Conservation (phyloP, 2,113 vertebrate species). For the Thermophis baileyi region DNA sequence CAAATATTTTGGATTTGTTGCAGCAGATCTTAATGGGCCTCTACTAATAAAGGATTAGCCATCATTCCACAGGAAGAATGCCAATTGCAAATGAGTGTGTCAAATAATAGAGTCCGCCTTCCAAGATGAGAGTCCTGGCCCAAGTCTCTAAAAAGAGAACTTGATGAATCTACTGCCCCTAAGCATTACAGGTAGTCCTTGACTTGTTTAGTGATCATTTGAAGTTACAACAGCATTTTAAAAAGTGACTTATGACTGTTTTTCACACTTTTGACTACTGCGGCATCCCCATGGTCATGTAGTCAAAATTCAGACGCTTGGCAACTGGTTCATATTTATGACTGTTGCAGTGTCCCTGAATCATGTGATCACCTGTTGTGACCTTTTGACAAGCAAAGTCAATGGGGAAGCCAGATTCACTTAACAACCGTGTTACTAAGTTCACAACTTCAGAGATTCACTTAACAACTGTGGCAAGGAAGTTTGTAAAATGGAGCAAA, state of each 20-base stretch:
- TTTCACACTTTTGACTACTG: background rate
- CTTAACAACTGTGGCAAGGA: background rate
- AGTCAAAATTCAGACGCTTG: background rate
- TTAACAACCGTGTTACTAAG: background rate
- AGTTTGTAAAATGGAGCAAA: background rate
- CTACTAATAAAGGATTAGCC: background rate
- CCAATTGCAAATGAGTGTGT: background rate
- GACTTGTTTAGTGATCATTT: too few species aligned
- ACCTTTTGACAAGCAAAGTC: background rate
- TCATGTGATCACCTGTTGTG: background rate
- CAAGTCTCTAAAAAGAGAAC: background rate
- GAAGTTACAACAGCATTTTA: background rate
- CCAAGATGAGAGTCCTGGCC: background rate
- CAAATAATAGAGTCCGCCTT: background rate
- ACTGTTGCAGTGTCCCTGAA: background rate
- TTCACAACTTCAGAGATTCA: background rate
- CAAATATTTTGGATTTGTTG: background rate
- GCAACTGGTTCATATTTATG: background rate
- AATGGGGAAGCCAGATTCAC: background rate
- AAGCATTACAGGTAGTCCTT: background rate
- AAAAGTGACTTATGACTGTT: background rate
- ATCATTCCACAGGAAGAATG: background rate
- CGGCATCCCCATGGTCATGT: background rate
- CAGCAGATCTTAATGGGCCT: background rate
- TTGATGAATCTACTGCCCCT: background rate